Conservation (phyloP, 2,888 invertebrate genomes). For the Scaptomyza polygonia region DNA sequence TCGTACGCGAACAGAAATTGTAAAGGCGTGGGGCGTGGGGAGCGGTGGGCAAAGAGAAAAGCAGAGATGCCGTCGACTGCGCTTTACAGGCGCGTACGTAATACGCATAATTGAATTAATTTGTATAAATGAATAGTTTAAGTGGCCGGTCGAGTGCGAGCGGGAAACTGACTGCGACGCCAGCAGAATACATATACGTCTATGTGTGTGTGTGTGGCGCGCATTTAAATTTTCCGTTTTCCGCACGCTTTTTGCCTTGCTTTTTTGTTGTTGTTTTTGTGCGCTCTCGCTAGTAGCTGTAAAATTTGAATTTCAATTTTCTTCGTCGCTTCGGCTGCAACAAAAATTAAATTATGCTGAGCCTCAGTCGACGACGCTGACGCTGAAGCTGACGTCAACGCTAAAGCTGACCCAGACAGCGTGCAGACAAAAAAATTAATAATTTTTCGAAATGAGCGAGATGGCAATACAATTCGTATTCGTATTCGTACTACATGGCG, state of each 20-base stretch:
- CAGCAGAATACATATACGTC: conserved; percentile 8
- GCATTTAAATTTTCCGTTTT: conserved; percentile 80
- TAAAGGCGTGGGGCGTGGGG: too few species aligned
- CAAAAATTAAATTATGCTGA: conserved; percentile 79
- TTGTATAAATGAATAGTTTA: conserved; percentile 83
- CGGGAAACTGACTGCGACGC: conserved; percentile 26
- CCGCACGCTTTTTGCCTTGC: conserved; percentile 62
- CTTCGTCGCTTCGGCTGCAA: conserved; percentile 44
- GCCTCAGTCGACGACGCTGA: conserved; percentile 39
- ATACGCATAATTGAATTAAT: conserved; percentile 83
- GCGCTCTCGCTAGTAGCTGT: conserved; percentile 37
- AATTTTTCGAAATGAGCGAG: conserved; percentile 63
- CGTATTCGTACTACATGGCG: conserved; percentile 69
- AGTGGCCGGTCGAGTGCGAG: conserved; percentile 74
- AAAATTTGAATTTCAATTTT: conserved; percentile 79
- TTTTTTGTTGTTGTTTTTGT: too few species aligned
- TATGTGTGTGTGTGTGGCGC: conserved; percentile 64
- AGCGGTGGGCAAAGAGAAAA: too few species aligned
- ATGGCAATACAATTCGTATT: conserved; percentile 44
- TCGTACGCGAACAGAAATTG: conserved; percentile 81
- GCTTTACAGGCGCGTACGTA: conserved; percentile 78
- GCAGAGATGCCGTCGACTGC: conserved; percentile 74
- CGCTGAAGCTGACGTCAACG: conserved; percentile 23
- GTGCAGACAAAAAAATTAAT: conserved; percentile 77
- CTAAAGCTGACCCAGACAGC: conserved; percentile 77